Base-by-base conservation (phyloP, 2,888 invertebrate genomes). In the Coenonympha arcania region DNA sequence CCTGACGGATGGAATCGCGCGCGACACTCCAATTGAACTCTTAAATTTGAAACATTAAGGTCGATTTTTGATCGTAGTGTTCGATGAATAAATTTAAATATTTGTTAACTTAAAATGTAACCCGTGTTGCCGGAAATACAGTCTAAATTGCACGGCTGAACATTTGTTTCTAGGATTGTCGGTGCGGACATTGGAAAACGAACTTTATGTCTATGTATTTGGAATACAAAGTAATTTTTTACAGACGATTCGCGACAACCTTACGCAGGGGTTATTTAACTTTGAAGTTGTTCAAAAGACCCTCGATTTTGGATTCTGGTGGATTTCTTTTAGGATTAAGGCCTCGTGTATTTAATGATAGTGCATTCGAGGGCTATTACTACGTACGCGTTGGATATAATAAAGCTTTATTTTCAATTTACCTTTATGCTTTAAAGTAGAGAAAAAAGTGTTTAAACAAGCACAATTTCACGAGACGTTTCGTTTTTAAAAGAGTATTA, bases 71-170 rank as follows among this genome's bases (percentile, higher is more conserved):
- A 67, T 66, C 69, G 70, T 57, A 37, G 39, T 40, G 46, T 45
- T 49, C 61, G 56, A 63, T 68, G 83, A 79, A 82, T 84, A 83
- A 83, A 83, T 85, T 85, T 81, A 84, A 86, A 83, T 83, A 79
- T 85, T 84, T 84, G 86, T 84, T 79, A 84, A 85, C 75, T 85
- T 84, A 83, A 86, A 86, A 86, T 86, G 86, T 85, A 79, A 85
- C 86, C 76, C 85, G 82, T 86, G 86, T 84, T 71, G 71, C 77
- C 82, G 85, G 85, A 86, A 77, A 85, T 85, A 85, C 83, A 84
- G 85, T 83, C 80, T 74, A 84, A 85, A 85, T 85, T 86, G 86
- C 82, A 76, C 75, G 75, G 70, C 65, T 76, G 76, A 70, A 71
- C 82, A 75, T 83, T 83, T 82, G 81, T 82, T 81, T 79, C 79